Evolutionary conservation across 1,140 invertebrate genomes (phyloP), one percentile per base, ranked within the genome.

Genomic region (Drosophila murphyi): DNA sequence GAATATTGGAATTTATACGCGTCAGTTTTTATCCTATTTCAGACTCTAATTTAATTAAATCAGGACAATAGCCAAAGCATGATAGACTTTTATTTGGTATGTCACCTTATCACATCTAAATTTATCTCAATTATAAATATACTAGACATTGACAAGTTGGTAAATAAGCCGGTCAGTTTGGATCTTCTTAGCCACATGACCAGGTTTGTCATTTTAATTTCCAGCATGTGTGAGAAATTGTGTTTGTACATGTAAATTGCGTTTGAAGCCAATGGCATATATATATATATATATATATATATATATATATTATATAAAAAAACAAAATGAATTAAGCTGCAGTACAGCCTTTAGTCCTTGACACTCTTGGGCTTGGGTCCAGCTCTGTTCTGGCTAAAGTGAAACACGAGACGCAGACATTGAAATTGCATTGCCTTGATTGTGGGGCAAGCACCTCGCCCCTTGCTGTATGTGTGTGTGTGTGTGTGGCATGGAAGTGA

Each of bases 401-500:
- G 83, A 80, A 88, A 83, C 73, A 74, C 80, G 80, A 88, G 78
- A 77, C 85, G 73, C 78, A 81, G 85, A 89, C 85, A 89, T 89
- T 89, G 86, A 79, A 89, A 89, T 89, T 89, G 85, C 85, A 89
- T 89, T 89, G 86, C 81, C 62, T 85, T 89, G 86, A 89, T 89
- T 89, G 74, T 69, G 75, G 74, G 63, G 72, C 70, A 80, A 87
- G 65, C 85, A 83, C 81, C 60, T 80, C 67, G 45, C 28, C 12
- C 41, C 34, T 31, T 68, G 8, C 48, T 35, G 10, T 20, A 20
- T 20, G 1, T 20, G 20, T 20, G 20, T 20, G 20, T 20, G 20
- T 20, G 20, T 20, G 20, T 20, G 20, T 20, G 20, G 20, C 20
- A 20, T 20, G 20, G 20, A 20, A 20, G 20, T 20, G 20, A 20